Percentiles rank a stretch among this genome's conserved stretches.
These are phyloP conservation scores for Adelognathus sp. DNA, from an alignment of 2,888 invertebrate species.

Conservation along the genomic window DNA sequence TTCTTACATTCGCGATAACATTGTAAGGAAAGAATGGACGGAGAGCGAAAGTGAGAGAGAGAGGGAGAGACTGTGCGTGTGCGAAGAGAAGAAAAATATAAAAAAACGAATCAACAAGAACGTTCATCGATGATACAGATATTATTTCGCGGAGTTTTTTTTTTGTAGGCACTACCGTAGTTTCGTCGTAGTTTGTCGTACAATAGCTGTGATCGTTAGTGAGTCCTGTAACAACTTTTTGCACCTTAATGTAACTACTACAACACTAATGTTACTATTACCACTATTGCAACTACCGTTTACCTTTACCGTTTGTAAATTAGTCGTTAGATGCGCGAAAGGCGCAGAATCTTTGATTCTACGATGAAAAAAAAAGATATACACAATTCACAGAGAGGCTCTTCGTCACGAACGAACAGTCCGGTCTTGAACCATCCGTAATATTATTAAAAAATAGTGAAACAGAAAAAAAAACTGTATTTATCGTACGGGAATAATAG, in stretches of 20 bases:
- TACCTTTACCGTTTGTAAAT: slow-evolving; percentile 21
- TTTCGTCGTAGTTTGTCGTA: slow-evolving; percentile 63
- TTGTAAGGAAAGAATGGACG: slow-evolving; percentile 32
- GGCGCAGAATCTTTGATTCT: neutral
- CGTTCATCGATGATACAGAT: slow-evolving; percentile 8
- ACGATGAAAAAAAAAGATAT: neutral
- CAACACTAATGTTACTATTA: slow-evolving; percentile 14
- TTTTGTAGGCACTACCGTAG: slow-evolving; percentile 42
- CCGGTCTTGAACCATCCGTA: slow-evolving; percentile 5
- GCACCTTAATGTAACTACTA: slow-evolving; percentile 44
- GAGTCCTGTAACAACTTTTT: slow-evolving; percentile 60
- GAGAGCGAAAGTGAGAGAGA: too few species aligned
- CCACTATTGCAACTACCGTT: slow-evolving; percentile 22
- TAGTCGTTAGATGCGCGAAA: slow-evolving; percentile 17
- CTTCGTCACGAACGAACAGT: neutral
- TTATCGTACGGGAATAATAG: slow-evolving; percentile 8
- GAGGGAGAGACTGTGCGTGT: too few species aligned
- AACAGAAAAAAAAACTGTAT: too few species aligned
- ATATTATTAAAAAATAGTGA: too few species aligned
- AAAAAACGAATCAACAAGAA: slow-evolving; percentile 11
- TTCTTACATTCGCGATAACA: slow-evolving; percentile 14
- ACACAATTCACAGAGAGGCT: neutral
- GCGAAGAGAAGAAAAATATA: neutral
- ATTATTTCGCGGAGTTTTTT: slow-evolving; percentile 38
- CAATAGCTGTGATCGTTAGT: slow-evolving; percentile 79